Percentiles rank a stretch among this genome's conserved stretches.
These are phyloP conservation scores for Callinectes sapidus DNA, from an alignment of 2,888 invertebrate species.

Conservation along the genomic window DNA sequence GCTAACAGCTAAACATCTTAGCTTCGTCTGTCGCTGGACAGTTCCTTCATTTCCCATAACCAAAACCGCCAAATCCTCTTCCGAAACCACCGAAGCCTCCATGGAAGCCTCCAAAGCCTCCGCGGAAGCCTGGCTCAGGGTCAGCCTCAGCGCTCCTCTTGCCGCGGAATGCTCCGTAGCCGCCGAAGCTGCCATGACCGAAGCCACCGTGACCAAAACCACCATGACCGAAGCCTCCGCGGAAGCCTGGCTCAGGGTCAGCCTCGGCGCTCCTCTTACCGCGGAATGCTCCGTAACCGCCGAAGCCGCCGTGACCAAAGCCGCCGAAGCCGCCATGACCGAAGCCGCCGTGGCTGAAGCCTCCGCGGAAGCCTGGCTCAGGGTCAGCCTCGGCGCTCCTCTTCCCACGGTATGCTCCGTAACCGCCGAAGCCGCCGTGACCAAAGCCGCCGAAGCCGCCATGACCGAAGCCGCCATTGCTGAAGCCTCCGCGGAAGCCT, in stretches of 20 bases:
- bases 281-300: slow-evolving; percentile 34
- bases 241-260: slow-evolving; percentile 15
- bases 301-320: slow-evolving; percentile 36
- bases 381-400: slow-evolving; percentile 36
- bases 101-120: slow-evolving; percentile 38
- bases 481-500: slow-evolving; percentile 22
- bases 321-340: slow-evolving; percentile 2
- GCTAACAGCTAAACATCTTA: not conserved
- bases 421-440: slow-evolving; percentile 38
- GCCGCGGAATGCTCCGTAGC: slow-evolving; percentile 39
- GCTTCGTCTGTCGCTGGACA: not conserved
- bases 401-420: slow-evolving; percentile 44
- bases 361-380: slow-evolving; percentile 39
- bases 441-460: slow-evolving; percentile 42
- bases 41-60: slow-evolving; percentile 38
- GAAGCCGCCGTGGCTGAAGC: slow-evolving; percentile 23
- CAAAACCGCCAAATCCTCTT: not conserved
- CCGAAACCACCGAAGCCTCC: slow-evolving; percentile 26
- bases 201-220: slow-evolving; percentile 32
- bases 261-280: slow-evolving; percentile 46
- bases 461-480: slow-evolving; percentile 27
- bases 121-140: slow-evolving; percentile 37
- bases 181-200: slow-evolving; percentile 33
- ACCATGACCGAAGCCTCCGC: slow-evolving; percentile 39
- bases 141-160: slow-evolving; percentile 50